Evolutionary conservation across 2,113 vertebrate genomes (phyloP).

Genomic region (Anhinga anhinga): DNA sequence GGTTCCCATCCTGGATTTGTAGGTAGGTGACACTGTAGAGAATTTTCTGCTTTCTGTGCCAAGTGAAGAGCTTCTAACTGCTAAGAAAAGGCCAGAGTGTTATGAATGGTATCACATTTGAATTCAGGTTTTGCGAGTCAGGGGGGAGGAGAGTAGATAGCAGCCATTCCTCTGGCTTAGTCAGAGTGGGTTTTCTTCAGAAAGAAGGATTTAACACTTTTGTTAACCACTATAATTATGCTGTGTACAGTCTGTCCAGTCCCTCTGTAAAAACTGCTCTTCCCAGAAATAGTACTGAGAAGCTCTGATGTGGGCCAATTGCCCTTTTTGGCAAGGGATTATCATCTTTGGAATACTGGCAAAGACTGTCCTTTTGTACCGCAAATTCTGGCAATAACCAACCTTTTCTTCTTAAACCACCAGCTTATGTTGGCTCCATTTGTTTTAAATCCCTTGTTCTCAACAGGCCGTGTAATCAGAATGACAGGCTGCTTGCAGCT

Average conservation of each 20-base stretch:
- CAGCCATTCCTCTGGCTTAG: neutral
- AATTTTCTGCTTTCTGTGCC: neutral
- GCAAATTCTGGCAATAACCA: slow-evolving; percentile 13
- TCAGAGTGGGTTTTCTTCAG: neutral
- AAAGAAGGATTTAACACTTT: neutral
- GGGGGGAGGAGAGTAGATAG: neutral
- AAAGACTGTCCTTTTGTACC: neutral
- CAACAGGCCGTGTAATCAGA: neutral
- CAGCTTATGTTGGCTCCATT: neutral
- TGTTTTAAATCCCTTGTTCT: slow-evolving; percentile 19
- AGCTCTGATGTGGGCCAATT: neutral
- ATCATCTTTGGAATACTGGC: neutral
- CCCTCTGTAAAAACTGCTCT: neutral
- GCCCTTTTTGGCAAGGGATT: neutral
- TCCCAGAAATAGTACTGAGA: neutral
- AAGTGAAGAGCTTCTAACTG: neutral
- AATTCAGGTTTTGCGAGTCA: neutral
- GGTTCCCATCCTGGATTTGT: neutral
- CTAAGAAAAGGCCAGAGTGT: neutral
- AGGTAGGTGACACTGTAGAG: neutral
- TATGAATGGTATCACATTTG: neutral
- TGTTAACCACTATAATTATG: neutral
- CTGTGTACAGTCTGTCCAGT: neutral
- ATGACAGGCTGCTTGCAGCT: neutral
- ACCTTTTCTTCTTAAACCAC: slow-evolving; percentile 17